Evolutionary conservation across 1,140 invertebrate species (phyloP).

Genomic region (Ostrea edulis): DNA sequence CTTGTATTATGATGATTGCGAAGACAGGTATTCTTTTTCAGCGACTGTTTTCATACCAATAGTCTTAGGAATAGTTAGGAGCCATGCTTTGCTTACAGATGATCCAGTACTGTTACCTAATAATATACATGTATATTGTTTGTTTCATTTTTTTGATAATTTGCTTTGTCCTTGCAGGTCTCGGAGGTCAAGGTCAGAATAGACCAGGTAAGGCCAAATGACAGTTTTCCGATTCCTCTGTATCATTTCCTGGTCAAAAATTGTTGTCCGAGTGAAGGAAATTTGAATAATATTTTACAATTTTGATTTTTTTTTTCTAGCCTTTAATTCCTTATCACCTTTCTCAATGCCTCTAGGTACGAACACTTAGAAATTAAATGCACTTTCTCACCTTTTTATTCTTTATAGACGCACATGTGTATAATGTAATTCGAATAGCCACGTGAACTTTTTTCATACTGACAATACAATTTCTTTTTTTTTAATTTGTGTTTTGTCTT

Average conservation of each 20-base stretch:
- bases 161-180: neutral
- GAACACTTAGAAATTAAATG: neutral
- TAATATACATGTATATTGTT: too few species aligned
- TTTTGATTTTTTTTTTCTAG: neutral
- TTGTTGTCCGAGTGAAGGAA: neutral
- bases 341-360: neutral
- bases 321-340: neutral
- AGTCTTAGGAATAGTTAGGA: too few species aligned
- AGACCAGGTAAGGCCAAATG: neutral
- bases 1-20: too few species aligned
- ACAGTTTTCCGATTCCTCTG: neutral
- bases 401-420: neutral
- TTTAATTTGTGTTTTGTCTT: neutral
- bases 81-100: too few species aligned
- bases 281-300: neutral
- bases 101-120: too few species aligned
- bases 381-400: neutral
- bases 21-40: too few species aligned
- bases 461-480: neutral
- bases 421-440: neutral
- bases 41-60: too few species aligned
- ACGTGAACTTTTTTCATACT: neutral
- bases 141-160: too few species aligned
- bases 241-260: neutral
- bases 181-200: neutral